These are phyloP conservation scores for Lobophora halterata DNA, from an alignment of 2,888 invertebrate genomes.

Conservation along the genomic window DNA sequence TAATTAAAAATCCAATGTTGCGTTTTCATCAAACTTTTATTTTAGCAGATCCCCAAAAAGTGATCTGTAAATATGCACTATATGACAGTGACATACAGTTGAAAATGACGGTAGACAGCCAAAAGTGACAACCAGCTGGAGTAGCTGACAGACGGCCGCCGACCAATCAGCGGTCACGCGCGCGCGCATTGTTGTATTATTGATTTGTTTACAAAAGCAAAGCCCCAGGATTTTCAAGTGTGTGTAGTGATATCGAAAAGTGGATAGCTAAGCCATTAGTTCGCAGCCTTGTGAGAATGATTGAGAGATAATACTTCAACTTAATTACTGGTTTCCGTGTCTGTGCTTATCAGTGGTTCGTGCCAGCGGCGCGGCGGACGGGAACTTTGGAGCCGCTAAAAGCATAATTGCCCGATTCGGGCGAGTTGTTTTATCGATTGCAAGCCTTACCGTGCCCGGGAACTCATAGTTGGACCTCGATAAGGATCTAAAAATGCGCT, in stretches of 20 bases:
- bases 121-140: too few relatives aligned
- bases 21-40: too few relatives aligned
- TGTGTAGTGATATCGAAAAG: slow-evolving; percentile 33
- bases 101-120: too few relatives aligned
- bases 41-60: too few relatives aligned
- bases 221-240: slow-evolving; percentile 49
- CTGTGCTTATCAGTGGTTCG: slow-evolving; percentile 66
- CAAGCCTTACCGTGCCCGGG: slow-evolving; percentile 53
- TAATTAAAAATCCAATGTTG: too few relatives aligned
- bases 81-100: too few relatives aligned
- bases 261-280: slow-evolving; percentile 53
- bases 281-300: slow-evolving; percentile 69
- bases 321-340: slow-evolving; percentile 74
- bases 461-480: slow-evolving; percentile 47
- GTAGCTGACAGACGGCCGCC: too few relatives aligned
- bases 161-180: too few relatives aligned
- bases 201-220: slow-evolving; percentile 75
- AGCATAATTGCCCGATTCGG: slow-evolving; percentile 61
- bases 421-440: slow-evolving; percentile 74
- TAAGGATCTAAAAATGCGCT: slow-evolving; percentile 60
- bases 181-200: too few relatives aligned
- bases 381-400: slow-evolving; percentile 59
- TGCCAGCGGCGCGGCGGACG: slow-evolving; percentile 58
- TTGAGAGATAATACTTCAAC: slow-evolving; percentile 66
- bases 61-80: too few relatives aligned